Percentiles rank a stretch among this genome's conserved stretches.
These are phyloP conservation scores for Gymnocephalus cernua DNA, from an alignment of 2,113 vertebrate species.

Conservation along the genomic window DNA sequence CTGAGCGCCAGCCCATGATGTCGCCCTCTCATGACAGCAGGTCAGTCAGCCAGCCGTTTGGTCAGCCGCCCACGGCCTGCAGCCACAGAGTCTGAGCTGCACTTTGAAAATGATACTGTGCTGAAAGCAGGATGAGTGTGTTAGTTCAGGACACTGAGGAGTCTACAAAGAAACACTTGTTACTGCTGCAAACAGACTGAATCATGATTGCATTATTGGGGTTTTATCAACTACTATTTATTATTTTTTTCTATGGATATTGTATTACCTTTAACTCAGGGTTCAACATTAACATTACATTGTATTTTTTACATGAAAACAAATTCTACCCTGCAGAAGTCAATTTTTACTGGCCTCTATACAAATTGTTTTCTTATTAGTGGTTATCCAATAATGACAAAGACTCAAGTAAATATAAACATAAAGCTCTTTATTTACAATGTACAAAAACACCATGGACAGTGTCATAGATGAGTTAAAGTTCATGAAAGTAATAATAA, in stretches of 20 bases:
- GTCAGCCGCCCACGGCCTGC: conserved; percentile 2
- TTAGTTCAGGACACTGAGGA: conserved; percentile 5
- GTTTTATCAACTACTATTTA: neutral
- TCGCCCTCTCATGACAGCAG: conserved; percentile 80
- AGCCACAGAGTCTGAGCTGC: conserved; percentile 18
- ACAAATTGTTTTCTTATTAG: too few species aligned
- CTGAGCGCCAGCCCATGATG: conserved; percentile 80
- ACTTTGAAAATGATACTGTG: conserved; percentile 20
- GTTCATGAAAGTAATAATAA: too few species aligned
- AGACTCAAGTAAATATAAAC: too few species aligned
- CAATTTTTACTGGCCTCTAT: too few species aligned
- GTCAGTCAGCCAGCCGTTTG: conserved; percentile 79
- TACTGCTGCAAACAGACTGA: conserved; percentile 3
- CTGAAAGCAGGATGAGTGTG: conserved; percentile 24
- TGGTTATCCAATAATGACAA: too few species aligned
- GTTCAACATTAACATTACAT: too few species aligned
- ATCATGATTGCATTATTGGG: neutral
- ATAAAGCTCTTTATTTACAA: too few species aligned
- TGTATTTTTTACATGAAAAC: too few species aligned
- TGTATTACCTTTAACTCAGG: neutral
- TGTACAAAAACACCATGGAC: too few species aligned
- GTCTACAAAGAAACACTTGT: neutral
- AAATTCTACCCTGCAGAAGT: too few species aligned
- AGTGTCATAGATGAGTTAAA: too few species aligned
- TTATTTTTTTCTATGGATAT: neutral